Evolutionary conservation across 2,888 invertebrate genomes (phyloP), one percentile per base, ranked within the genome.

Genomic region (Aporophyla lueneburgensis): DNA sequence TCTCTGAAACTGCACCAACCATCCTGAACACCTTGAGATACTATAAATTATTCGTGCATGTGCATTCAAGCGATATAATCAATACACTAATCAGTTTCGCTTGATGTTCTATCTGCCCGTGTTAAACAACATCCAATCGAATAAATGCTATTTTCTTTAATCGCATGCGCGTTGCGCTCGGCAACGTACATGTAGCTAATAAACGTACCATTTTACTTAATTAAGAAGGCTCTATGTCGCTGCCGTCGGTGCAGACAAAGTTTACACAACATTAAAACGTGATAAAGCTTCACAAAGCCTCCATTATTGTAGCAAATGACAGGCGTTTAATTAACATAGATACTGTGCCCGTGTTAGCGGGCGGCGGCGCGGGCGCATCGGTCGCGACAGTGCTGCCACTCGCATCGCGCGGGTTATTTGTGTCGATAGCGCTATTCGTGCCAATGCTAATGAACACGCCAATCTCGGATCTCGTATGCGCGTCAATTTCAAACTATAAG

Each of bases 391-490:
- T 67, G 83, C 79, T 81, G 75, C 77, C 81, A 74, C 71, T 76
- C 72, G 80, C 76, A 83, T 85, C 80, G 71, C 80, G 77, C 76
- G 79, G 81, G 81, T 79, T 80, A 92, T 91, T 91, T 92, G 91
- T 91, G 92, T 89, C 89, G 90, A 92, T 93, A 93, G 88, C 86
- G 90, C 90, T 92, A 93, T 94, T 93, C 91, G 92, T 93, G 94
- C 92, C 92, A 92, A 93, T 93, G 93, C 91, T 95, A 95, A 95
- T 95, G 94, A 93, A 91, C 90, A 90, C 89, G 91, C 92, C 92
- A 92, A 92, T 93, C 92, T 92, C 74, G 85, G 87, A 89, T 91
- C 90, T 93, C 91, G 88, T 91, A 91, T 91, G 92, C 90, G 89
- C 89, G 86, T 90, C 89, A 89, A 86, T 89, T 89, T 85, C 83